Evolutionary conservation across 2,888 invertebrate species (phyloP).

Genomic region (Diloba caeruleocephala): DNA sequence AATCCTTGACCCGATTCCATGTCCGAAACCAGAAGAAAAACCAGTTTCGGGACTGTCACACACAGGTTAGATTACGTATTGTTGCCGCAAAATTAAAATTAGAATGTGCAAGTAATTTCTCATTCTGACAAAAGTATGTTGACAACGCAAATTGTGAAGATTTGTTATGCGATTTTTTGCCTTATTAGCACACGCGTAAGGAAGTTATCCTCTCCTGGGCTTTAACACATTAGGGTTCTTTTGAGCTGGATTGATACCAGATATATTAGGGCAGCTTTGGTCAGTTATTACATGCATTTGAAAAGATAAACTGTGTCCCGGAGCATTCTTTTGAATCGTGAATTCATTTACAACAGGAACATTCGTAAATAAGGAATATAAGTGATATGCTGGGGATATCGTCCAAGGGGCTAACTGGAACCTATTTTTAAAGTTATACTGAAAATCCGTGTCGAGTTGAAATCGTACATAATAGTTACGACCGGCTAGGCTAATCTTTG

Average conservation of each 20-base stretch:
- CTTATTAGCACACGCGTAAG: conserved; percentile 5
- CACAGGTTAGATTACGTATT: conserved; percentile 79
- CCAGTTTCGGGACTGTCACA: conserved; percentile 70
- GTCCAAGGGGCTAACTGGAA: too few species aligned
- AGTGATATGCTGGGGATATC: too few species aligned
- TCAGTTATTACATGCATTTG: neutral
- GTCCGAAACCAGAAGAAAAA: conserved; percentile 57
- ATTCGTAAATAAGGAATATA: too few species aligned
- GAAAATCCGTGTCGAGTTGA: too few species aligned
- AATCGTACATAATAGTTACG: too few species aligned
- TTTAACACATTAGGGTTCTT: conserved; percentile 16
- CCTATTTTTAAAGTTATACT: too few species aligned
- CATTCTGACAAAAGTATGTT: conserved; percentile 41
- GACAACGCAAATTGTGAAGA: conserved; percentile 32
- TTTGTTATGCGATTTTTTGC: conserved; percentile 9
- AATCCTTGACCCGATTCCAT: conserved; percentile 78
- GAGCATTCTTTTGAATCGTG: too few species aligned
- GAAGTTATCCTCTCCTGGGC: conserved; percentile 3
- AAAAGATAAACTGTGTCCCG: too few species aligned
- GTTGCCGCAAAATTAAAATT: conserved; percentile 52
- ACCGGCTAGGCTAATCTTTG: too few species aligned
- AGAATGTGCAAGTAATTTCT: conserved; percentile 52
- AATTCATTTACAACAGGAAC: too few species aligned
- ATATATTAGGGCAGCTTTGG: conserved; percentile 15
- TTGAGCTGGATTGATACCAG: conserved; percentile 11